Base-by-base conservation (phyloP, 2,888 invertebrate species). In the Serrognathus titanus region DNA sequence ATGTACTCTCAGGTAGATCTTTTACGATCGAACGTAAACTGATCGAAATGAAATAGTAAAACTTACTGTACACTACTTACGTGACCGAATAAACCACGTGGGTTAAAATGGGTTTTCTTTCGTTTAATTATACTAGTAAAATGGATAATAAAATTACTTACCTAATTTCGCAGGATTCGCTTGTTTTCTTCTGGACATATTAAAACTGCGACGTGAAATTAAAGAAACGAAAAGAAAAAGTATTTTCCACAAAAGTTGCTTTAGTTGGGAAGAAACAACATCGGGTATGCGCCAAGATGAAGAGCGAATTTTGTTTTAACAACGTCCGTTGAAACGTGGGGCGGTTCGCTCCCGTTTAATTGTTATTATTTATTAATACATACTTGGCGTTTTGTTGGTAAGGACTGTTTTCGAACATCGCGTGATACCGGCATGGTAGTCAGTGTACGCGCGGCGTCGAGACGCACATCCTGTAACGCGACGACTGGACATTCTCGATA, bases 111-210 rank as follows among this genome's bases (percentile, higher is more conserved):
- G 24, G 24, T 31, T 3, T 31, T 31, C 24, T 31, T 31, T 31
- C 24, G 4, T 31, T 31, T 6, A 31, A 31, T 31, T 1, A 31
- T 31, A 3, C 4, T 6, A 31, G 24, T 31, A 31, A 31, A 31
- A 16, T 2, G 16, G 3, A 16, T 16, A 16, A 16, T 3, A 16
- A 16, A 16, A 16, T 16, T 16, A 59, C 64, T 56, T 66, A 71
- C 71, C 71, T 61, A 71, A 63, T 68, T 71, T 71, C 49, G 71
- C 71, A 43, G 71, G 71, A 69, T 72, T 71, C 35, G 71, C 68
- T 60, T 71, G 71, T 64, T 71, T 72, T 57, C 71, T 67, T 63
- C 70, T 66, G 49, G 70, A 71, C 71, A 72, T 71, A 59, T 60
- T 67, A 48, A 52, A 52, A 31, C 45, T 24, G 16, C 31, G 16